A percentile compares a stretch with the other conserved stretches of the same genome.
These are phyloP conservation scores for Trissonchulus latispiculum DNA, from an alignment of 2,888 invertebrate species.

Conservation along the genomic window DNA sequence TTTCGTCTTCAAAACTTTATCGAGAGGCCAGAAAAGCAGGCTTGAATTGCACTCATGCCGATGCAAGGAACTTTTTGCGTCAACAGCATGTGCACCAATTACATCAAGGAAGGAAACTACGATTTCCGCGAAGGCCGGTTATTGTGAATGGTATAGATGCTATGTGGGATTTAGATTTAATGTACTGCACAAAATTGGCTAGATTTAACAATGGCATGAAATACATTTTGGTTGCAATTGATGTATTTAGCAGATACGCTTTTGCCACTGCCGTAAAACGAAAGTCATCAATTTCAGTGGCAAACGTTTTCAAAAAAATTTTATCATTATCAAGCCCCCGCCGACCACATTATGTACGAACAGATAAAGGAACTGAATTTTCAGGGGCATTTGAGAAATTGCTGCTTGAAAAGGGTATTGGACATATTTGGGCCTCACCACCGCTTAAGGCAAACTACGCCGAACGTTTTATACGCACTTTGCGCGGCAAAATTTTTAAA, in stretches of 20 bases:
- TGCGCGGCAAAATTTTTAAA: neutral
- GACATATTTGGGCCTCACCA: neutral
- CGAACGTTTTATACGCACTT: neutral
- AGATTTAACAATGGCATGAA: neutral
- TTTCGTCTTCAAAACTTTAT: no score
- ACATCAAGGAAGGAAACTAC: neutral
- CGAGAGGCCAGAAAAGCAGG: no score
- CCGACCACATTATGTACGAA: neutral
- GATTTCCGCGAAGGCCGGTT: neutral
- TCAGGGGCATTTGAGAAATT: neutral
- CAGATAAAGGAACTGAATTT: neutral
- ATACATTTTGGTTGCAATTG: neutral
- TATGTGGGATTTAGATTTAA: neutral
- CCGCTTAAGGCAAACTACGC: neutral
- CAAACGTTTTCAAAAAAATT: neutral
- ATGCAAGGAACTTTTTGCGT: neutral
- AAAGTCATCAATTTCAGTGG: neutral
- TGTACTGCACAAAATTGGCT: no score
- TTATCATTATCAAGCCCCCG: neutral
- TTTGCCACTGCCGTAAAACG: neutral
- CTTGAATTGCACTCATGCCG: neutral
- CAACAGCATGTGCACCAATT: neutral
- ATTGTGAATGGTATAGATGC: neutral
- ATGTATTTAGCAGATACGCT: neutral
- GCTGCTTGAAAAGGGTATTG: neutral